Evolutionary conservation across 2,888 invertebrate genomes (phyloP).

Genomic region (Acrocera orbiculus): DNA sequence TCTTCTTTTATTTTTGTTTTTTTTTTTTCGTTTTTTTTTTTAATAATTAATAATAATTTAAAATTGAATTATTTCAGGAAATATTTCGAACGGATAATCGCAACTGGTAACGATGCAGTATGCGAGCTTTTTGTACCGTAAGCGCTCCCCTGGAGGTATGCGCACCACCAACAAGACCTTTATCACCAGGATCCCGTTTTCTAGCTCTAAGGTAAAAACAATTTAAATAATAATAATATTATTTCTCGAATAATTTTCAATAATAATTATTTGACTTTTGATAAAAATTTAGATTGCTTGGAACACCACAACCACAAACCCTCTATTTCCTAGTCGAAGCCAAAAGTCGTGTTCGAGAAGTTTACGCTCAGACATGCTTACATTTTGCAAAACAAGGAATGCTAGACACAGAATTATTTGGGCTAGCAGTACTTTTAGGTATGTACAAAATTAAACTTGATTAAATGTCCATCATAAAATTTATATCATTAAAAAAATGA

Average conservation of each 20-base stretch:
- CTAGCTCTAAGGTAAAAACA: conserved; percentile 34
- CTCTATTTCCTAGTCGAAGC: conserved; percentile 43
- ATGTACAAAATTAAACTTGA: too few relatives aligned
- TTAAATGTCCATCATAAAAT: too few relatives aligned
- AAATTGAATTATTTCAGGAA: too few relatives aligned
- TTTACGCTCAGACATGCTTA: conserved; percentile 63
- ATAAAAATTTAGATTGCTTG: conserved; percentile 24
- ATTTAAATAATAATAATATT: neutral
- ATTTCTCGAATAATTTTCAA: neutral
- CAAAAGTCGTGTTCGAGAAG: conserved; percentile 64
- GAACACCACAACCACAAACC: conserved; percentile 32
- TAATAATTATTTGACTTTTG: conserved; percentile 4
- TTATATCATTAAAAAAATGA: too few relatives aligned
- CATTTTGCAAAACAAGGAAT: conserved; percentile 64
- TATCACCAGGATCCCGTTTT: conserved; percentile 42
- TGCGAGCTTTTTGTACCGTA: conserved; percentile 61
- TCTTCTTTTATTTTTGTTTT: neutral
- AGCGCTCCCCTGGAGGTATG: conserved; percentile 66
- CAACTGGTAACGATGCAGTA: conserved; percentile 37
- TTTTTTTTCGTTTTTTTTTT: conserved; percentile 8
- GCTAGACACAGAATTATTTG: conserved; percentile 68
- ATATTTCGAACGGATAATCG: conserved; percentile 31
- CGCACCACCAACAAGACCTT: conserved; percentile 39
- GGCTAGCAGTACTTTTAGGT: conserved; percentile 65
- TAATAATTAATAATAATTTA: too few relatives aligned